A percentile compares a stretch with the other conserved stretches of the same genome.
These are phyloP conservation scores for Anthopleura xanthogrammica DNA, from an alignment of 92 coral and sea anemone species.

Conservation along the genomic window DNA sequence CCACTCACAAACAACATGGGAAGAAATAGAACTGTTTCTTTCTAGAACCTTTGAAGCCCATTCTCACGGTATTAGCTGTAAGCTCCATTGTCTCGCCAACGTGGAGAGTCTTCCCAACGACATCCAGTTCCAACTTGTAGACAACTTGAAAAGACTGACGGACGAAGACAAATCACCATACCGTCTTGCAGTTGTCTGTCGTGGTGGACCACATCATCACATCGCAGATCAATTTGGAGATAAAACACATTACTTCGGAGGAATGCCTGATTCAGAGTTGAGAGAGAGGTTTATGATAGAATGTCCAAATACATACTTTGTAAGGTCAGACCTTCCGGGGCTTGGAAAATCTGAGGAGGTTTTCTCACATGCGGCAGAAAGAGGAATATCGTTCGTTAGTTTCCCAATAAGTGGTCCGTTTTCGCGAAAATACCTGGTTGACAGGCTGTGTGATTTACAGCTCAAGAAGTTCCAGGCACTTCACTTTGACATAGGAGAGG, in stretches of 20 bases:
- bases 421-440: conserved; percentile 57
- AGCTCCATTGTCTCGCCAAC: conserved; percentile 85
- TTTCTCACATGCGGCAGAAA: conserved; percentile 53
- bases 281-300: conserved; percentile 36
- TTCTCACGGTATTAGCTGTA: conserved; percentile 36
- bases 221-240: conserved; percentile 83
- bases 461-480: conserved; percentile 58
- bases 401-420: conserved; percentile 93
- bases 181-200: conserved; percentile 76
- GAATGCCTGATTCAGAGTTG: conserved; percentile 79
- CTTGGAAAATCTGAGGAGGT: conserved; percentile 88
- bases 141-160: conserved; percentile 51
- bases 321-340: conserved; percentile 89
- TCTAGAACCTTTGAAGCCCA: conserved; percentile 77
- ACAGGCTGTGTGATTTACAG: conserved; percentile 49
- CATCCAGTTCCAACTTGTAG: conserved; percentile 81
- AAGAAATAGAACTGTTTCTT: conserved; percentile 79
- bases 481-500: conserved; percentile 87
- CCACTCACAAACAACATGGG: conserved; percentile 84
- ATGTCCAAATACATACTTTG: conserved; percentile 72
- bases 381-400: conserved; percentile 50
- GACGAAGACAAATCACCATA: conserved; percentile 40
- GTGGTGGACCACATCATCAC: conserved; percentile 92
- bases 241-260: conserved; percentile 68
- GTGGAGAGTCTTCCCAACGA: conserved; percentile 88